A percentile compares a stretch with the other conserved stretches of the same genome.
phyloP scores from a whole-genome alignment of 2,797 vertebrate genomes.

The Ceryle rudis region DNA sequence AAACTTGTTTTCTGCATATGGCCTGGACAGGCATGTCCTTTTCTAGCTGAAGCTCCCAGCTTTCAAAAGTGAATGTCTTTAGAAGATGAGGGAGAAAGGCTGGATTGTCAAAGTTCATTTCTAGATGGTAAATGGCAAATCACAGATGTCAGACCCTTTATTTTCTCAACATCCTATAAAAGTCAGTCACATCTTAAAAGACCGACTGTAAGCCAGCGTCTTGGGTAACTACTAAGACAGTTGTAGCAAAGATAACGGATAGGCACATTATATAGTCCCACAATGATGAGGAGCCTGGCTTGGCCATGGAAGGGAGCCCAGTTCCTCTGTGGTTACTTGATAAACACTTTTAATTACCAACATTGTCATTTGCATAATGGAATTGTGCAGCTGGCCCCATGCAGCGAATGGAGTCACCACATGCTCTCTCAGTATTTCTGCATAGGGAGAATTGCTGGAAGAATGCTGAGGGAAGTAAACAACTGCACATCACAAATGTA shows the following conservation, averaged over 20 bases:
- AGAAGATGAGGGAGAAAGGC: background rate
- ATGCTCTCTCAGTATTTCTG: background rate
- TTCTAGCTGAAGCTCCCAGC: background rate
- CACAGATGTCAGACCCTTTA: background rate
- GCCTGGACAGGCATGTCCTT: background rate
- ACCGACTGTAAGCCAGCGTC: background rate
- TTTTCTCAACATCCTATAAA: background rate
- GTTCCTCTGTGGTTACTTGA: conserved; percentile 44
- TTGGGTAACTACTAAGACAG: background rate
- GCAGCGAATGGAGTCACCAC: background rate
- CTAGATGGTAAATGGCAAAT: background rate
- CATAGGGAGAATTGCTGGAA: background rate
- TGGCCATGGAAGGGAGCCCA: background rate
- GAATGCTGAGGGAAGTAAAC: background rate
- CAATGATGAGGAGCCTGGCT: background rate
- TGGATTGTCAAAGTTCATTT: background rate
- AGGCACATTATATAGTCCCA: background rate
- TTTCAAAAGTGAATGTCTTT: background rate
- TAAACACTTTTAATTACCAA: conserved; percentile 56
- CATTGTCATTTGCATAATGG: conserved; percentile 46
- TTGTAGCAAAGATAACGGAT: background rate
- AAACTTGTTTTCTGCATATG: background rate
- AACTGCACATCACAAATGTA: background rate
- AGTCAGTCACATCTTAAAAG: background rate
- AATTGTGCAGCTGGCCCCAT: conserved; percentile 17